These are phyloP conservation scores for Drosophila leonis DNA, from an alignment of 2,888 invertebrate genomes.

Conservation along the genomic window DNA sequence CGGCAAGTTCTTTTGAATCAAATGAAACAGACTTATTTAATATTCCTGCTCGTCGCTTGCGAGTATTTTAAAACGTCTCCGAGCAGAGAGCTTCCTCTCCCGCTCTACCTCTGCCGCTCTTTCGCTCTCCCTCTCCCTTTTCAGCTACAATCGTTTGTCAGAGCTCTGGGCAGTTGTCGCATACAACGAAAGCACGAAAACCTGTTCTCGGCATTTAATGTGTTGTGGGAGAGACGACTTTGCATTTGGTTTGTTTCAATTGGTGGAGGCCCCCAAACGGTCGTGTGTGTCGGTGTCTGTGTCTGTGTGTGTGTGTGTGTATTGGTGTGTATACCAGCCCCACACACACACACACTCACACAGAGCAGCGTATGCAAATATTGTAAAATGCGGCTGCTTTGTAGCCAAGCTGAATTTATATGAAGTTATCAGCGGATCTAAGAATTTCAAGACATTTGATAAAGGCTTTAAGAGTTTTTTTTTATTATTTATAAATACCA, in stretches of 20 bases:
- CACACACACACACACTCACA: constrained; percentile 27
- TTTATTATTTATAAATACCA: not conserved
- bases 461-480: constrained; percentile 16
- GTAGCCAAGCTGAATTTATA: constrained; percentile 30
- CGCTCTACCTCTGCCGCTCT: not conserved
- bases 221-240: constrained; percentile 79
- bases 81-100: constrained; percentile 9
- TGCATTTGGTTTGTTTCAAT: constrained; percentile 80
- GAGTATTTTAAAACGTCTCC: constrained; percentile 31
- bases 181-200: constrained; percentile 54
- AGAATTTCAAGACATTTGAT: constrained; percentile 27
- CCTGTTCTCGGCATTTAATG: constrained; percentile 72
- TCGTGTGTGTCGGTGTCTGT: constrained; percentile 25
- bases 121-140: constrained; percentile 5
- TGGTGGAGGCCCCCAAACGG: constrained; percentile 68
- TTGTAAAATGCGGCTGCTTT: constrained; percentile 63
- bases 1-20: constrained; percentile 78
- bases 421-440: constrained; percentile 42
- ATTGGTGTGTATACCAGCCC: constrained; percentile 53
- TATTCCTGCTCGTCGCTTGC: constrained; percentile 60
- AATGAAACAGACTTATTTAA: constrained; percentile 77
- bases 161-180: constrained; percentile 40
- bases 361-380: constrained; percentile 65
- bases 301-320: constrained; percentile 52
- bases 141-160: constrained; percentile 10